Percentiles rank a stretch among this genome's conserved stretches.
Evolutionary conservation across 2,113 vertebrate species (phyloP).

Genomic region (Suricata suricatta): DNA sequence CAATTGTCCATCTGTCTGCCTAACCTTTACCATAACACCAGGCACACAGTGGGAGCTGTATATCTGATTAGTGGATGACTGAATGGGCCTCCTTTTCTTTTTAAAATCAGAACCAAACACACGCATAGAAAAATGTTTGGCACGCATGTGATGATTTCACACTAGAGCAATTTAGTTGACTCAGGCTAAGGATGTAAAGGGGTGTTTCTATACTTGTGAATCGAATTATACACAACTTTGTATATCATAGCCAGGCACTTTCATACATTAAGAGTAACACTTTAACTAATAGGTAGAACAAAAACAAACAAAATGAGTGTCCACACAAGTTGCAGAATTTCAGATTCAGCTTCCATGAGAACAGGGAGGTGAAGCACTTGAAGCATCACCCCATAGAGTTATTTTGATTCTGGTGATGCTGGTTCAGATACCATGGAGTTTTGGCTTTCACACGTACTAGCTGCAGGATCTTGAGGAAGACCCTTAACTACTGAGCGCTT

Average conservation of each 20-base stretch:
- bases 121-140: not conserved
- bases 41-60: not conserved
- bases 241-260: not conserved
- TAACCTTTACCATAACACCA: not conserved
- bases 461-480: not conserved
- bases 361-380: not conserved
- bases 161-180: not conserved
- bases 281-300: not conserved
- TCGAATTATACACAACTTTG: not conserved
- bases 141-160: not conserved
- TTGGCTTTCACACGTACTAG: not conserved
- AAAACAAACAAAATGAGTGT: not conserved
- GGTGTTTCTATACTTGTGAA: not conserved
- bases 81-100: not conserved
- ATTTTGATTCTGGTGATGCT: not conserved
- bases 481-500: rapidly evolving
- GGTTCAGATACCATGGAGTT: not conserved
- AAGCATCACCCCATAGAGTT: not conserved
- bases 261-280: not conserved
- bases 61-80: not conserved
- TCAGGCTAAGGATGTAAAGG: not conserved
- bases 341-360: not conserved
- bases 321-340: not conserved
- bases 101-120: not conserved
- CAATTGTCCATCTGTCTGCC: not conserved